Conservation (phyloP, 1,140 invertebrate species). For the Trichonephila inaurata region DNA sequence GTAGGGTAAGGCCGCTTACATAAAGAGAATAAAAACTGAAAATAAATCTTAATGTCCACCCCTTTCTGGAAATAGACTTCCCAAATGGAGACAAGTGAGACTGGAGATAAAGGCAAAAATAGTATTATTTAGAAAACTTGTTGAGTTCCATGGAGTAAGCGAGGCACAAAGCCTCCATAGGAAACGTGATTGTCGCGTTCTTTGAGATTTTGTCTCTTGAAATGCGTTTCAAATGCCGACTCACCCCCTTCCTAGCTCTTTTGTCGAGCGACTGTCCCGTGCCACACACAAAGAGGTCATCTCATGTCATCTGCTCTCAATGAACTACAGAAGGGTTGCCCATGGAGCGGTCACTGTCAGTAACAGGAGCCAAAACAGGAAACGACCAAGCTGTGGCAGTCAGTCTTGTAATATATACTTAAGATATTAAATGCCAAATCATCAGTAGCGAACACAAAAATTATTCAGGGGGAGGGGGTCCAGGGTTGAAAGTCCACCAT, state of each 20-base stretch:
- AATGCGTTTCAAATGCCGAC: constrained; percentile 41
- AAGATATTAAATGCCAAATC: too few species aligned
- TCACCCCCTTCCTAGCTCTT: neutral
- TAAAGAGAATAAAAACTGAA: neutral
- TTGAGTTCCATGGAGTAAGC: neutral
- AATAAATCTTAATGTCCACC: neutral
- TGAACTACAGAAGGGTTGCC: neutral
- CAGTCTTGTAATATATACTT: too few species aligned
- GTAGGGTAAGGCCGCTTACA: neutral
- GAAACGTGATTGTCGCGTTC: constrained; percentile 14
- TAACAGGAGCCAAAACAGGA: neutral
- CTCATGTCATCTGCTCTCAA: neutral
- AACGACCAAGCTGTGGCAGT: neutral
- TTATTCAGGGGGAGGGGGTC: too few species aligned
- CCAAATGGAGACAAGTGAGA: constrained; percentile 48
- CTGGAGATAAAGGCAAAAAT: neutral
- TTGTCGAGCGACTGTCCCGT: constrained; percentile 39
- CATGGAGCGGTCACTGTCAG: neutral
- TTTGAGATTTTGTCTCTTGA: constrained; percentile 49
- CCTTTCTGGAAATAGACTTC: neutral
- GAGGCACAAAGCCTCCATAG: constrained; percentile 6
- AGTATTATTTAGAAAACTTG: constrained; percentile 38
- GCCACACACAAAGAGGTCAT: constrained; percentile 68
- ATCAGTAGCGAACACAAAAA: too few species aligned
- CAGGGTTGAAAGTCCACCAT: too few species aligned